phyloP scores from a whole-genome alignment of 2,797 vertebrate genomes.

The Ptychadena robeensis region DNA sequence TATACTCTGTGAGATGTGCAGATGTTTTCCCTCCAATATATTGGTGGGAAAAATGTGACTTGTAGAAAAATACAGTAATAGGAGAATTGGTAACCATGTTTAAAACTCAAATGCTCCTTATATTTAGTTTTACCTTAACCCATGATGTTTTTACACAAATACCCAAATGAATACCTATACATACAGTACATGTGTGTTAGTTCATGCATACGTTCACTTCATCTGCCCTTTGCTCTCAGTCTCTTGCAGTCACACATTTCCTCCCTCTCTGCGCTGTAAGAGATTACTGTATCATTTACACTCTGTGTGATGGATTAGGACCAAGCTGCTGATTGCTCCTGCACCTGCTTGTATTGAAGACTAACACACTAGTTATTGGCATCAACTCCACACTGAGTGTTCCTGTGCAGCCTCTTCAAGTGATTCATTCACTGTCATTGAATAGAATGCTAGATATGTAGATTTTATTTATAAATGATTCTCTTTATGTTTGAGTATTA shows the following conservation, averaged over 20 bases:
- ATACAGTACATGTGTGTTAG: not conserved
- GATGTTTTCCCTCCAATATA: too few relatives aligned
- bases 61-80: too few relatives aligned
- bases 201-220: not conserved
- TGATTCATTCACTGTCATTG: not conserved
- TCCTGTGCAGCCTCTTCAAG: not conserved
- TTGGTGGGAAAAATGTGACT: too few relatives aligned
- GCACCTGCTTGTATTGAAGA: conserved; percentile 1
- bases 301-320: conserved; percentile 32
- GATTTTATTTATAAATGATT: not conserved
- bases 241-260: not conserved
- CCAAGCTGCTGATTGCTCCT: conserved; percentile 5
- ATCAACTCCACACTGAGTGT: not conserved
- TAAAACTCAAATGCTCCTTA: too few relatives aligned
- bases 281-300: conserved; percentile 10
- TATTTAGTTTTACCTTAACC: too few relatives aligned
- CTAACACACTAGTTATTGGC: not conserved
- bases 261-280: not conserved
- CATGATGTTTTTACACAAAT: too few relatives aligned
- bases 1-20: too few relatives aligned
- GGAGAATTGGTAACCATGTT: too few relatives aligned
- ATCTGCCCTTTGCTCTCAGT: not conserved
- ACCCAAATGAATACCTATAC: not conserved
- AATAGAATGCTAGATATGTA: not conserved
- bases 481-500: too few relatives aligned